Evolutionary conservation across 2,797 vertebrate genomes (phyloP).

Genomic region (Adrianichthys oophorus): DNA sequence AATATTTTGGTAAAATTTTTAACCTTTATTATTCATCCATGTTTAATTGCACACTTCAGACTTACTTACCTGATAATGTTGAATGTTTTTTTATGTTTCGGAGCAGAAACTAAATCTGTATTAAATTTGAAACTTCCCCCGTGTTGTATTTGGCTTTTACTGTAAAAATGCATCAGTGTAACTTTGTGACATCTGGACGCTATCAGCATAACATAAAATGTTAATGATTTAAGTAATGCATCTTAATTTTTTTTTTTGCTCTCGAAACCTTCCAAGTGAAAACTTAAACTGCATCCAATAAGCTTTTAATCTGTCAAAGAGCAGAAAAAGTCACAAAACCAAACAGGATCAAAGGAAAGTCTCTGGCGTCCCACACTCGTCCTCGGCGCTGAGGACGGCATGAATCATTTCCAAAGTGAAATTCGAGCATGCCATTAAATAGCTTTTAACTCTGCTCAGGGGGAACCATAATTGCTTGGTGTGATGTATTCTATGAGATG

Average conservation of each 20-base stretch:
- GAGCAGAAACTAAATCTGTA: too few relatives aligned
- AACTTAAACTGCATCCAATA: conserved; percentile 19
- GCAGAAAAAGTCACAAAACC: conserved; percentile 39
- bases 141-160: not conserved
- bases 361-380: conserved; percentile 8
- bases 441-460: conserved; percentile 42
- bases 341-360: conserved; percentile 45
- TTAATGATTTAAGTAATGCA: conserved; percentile 1
- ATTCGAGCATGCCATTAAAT: conserved; percentile 35
- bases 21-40: too few relatives aligned
- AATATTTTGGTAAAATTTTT: too few relatives aligned
- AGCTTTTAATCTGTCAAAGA: conserved; percentile 64
- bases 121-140: too few relatives aligned
- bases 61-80: too few relatives aligned
- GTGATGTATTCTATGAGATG: conserved; percentile 5
- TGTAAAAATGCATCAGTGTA: conserved; percentile 11
- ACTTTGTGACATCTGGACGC: conserved; percentile 6
- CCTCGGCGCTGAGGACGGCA: not conserved
- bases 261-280: conserved; percentile 12
- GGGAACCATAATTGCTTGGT: conserved; percentile 14
- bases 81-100: too few relatives aligned
- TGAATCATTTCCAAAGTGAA: conserved; percentile 32
- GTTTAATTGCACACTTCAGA: too few relatives aligned
- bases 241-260: not conserved
- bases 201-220: conserved; percentile 3